Base-by-base conservation (phyloP, 1,140 invertebrate genomes). In the Neodiprion fabricii region DNA sequence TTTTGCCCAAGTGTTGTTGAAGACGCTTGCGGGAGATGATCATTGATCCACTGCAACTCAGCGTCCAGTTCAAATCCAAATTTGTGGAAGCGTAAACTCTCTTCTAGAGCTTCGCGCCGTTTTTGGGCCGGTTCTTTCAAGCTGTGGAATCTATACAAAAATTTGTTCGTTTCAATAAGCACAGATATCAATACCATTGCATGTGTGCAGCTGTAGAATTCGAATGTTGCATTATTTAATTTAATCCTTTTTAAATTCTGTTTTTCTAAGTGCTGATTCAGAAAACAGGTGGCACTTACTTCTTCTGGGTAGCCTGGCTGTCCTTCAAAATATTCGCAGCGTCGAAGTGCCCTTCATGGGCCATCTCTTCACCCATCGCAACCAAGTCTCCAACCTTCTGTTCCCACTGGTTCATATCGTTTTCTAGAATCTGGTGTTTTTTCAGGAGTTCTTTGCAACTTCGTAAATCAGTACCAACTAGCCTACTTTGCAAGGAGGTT, bases 21-120 rank as follows among this genome's bases (percentile, higher is more conserved):
- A 0, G 92, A 91, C 1, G 95, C 96, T 7, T 94, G 91, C 5
- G 95, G 94, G 72, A 95, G 84, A 78, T 97, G 95, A 85, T 99
- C 98, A 50, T 94, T 93, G 72, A 99, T 97, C 98, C 98, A 99
- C 83, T 98, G 96, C 79, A 98, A 89, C 86, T 99, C 97, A 0
- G 94, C 94, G 74, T 98, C 96, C 50, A 98, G 90, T 85, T 99
- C 96, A 84, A 98, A 98, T 40, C 94, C 94, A 88, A 99, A 98
- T 85, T 99, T 97, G 85, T 99, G 97, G 82, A 95, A 95, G 75
- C 94, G 91, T 7, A 96, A 82, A 49, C 95, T 95, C 84, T 97
- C 96, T 83, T 98, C 95, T 5, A 99, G 88, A 12, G 93, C 93
- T 47, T 92, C 92, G n/a, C 95, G 90, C 49, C 97, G 89, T 53